A percentile compares a stretch with the other conserved stretches of the same genome.
phyloP scores from a whole-genome alignment of 1,140 invertebrate genomes.

The Papilio aristodemus region DNA sequence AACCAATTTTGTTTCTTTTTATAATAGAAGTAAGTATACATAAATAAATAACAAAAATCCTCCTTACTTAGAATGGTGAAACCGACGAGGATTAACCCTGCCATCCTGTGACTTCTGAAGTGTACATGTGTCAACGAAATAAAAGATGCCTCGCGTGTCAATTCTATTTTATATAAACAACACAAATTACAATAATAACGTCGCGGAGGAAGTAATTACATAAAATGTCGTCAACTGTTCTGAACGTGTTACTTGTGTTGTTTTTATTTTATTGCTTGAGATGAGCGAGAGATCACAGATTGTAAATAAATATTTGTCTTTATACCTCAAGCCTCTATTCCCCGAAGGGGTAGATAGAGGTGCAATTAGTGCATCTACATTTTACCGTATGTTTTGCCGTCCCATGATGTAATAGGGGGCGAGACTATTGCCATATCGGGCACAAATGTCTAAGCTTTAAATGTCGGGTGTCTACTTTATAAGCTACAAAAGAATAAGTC shows the following conservation, averaged over 20 bases:
- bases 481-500: not conserved
- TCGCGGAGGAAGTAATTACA: constrained; percentile 70
- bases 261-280: constrained; percentile 7
- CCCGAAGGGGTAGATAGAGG: no score
- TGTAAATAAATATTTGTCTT: not conserved
- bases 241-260: not conserved
- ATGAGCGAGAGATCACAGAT: constrained; percentile 3
- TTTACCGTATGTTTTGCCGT: no score
- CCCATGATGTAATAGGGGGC: no score
- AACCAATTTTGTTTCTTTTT: no score
- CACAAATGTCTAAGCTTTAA: no score
- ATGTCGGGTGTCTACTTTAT: no score
- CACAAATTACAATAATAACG: constrained; percentile 71
- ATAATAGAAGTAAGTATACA: no score
- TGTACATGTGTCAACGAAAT: constrained; percentile 41
- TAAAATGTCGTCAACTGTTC: constrained; percentile 39
- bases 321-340: no score
- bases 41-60: no score
- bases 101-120: constrained; percentile 45
- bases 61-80: constrained; percentile 58
- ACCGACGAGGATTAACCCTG: constrained; percentile 43
- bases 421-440: no score
- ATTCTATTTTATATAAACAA: constrained; percentile 68
- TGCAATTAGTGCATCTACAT: no score
- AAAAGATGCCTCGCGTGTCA: constrained; percentile 50